Evolutionary conservation across 2,888 invertebrate genomes (phyloP), one percentile per base, ranked within the genome.

Genomic region (Capitulum mitella): DNA sequence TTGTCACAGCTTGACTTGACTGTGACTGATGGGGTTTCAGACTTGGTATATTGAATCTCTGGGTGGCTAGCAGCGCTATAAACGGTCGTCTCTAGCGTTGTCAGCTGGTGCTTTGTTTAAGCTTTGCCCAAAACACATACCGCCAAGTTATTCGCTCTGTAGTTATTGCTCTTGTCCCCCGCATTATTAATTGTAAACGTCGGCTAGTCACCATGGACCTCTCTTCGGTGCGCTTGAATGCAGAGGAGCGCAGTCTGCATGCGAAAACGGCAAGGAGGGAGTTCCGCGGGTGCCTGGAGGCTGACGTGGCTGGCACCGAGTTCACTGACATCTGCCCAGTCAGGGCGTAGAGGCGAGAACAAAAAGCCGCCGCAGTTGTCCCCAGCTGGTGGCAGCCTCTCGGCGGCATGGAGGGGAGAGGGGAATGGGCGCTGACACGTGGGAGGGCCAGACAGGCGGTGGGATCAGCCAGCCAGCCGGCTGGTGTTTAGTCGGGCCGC

Each of bases 291-390:
- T n/a, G n/a, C n/a, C n/a, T n/a, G n/a, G n/a, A n/a, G n/a, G n/a
- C n/a, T n/a, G n/a, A n/a, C n/a, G n/a, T n/a, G n/a, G n/a, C n/a
- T n/a, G n/a, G n/a, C n/a, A n/a, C n/a, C n/a, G n/a, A n/a, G n/a
- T n/a, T n/a, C n/a, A n/a, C n/a, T n/a, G n/a, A n/a, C n/a, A n/a
- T n/a, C n/a, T n/a, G n/a, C n/a, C n/a, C n/a, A n/a, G n/a, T n/a
- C n/a, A n/a, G n/a, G n/a, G n/a, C n/a, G n/a, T n/a, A n/a, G n/a
- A n/a, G 22, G 51, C 51, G 51, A 22, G 51, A 16, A 22, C 64
- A 64, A 64, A 64, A 64, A 64, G 64, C 19, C 19, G 64, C 51
- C 22, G 64, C 64, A 64, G 34, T 64, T 64, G 64, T 64, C 64
- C 64, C 19, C 64, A 16, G 64, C 64, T 14, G 34, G 64, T 34